Conservation (phyloP, 2,888 invertebrate genomes). For the Dione vanillae region DNA sequence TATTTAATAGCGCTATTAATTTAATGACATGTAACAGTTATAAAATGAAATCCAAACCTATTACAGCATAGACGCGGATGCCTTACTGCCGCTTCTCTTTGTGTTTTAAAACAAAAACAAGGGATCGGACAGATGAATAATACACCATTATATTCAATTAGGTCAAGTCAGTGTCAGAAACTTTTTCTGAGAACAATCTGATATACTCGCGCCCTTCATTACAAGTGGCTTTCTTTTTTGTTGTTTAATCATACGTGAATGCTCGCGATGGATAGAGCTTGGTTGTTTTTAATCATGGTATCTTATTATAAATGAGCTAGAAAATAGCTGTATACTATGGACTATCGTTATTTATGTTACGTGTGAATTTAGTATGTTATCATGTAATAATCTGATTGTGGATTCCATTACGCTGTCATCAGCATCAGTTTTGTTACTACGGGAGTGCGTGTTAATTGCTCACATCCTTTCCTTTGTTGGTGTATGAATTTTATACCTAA, state of each 20-base stretch:
- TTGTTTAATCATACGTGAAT: constrained; percentile 76
- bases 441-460: constrained; percentile 80
- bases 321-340: background rate
- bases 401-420: constrained; percentile 43
- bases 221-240: constrained; percentile 78
- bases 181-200: constrained; percentile 78
- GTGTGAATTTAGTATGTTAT: background rate
- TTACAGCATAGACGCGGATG: constrained; percentile 47
- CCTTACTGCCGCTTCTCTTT: constrained; percentile 57
- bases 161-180: constrained; percentile 78
- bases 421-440: constrained; percentile 48
- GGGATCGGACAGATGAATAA: constrained; percentile 73
- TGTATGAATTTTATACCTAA: constrained; percentile 80
- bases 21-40: constrained; percentile 70
- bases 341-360: background rate
- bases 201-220: constrained; percentile 71
- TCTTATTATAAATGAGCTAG: constrained; percentile 19
- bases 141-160: constrained; percentile 82
- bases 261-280: constrained; percentile 57
- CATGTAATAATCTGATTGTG: constrained; percentile 34
- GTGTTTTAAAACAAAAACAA: constrained; percentile 68
- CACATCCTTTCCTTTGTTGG: constrained; percentile 81
- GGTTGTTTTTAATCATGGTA: constrained; percentile 51
- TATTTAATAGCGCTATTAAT: constrained; percentile 66
- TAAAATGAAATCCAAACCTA: constrained; percentile 60